These are phyloP conservation scores for Phymatocera aterrima DNA, from an alignment of 2,888 invertebrate species.

Conservation along the genomic window DNA sequence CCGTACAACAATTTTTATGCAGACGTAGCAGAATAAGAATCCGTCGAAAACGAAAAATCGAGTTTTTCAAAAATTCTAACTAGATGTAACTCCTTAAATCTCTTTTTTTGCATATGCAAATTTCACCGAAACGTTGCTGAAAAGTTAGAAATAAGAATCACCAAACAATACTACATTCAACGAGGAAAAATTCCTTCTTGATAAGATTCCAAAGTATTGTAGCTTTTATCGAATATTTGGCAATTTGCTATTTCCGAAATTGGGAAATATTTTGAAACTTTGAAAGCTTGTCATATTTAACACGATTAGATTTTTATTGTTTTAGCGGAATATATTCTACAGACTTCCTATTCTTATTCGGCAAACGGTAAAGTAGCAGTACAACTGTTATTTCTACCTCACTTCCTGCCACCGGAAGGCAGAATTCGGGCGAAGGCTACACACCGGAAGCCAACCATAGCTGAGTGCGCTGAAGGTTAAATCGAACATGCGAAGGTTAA, in stretches of 20 bases:
- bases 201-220: too few relatives aligned
- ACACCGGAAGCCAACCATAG: slow-evolving; percentile 33
- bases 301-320: neutral
- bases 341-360: neutral
- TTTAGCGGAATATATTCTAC: neutral
- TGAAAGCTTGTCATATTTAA: neutral
- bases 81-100: neutral
- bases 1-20: too few relatives aligned
- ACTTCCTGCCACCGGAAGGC: slow-evolving; percentile 34
- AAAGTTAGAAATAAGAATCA: too few relatives aligned
- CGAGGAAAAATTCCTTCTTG: too few relatives aligned
- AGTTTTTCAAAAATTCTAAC: neutral
- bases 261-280: too few relatives aligned
- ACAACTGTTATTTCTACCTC: slow-evolving; percentile 20
- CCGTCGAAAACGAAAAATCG: too few relatives aligned
- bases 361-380: slow-evolving; percentile 30
- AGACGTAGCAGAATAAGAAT: too few relatives aligned
- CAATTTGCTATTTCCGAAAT: too few relatives aligned
- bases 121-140: too few relatives aligned
- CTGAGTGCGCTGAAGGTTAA: slow-evolving; percentile 24
- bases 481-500: slow-evolving; percentile 35
- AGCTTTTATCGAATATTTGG: too few relatives aligned
- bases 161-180: too few relatives aligned
- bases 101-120: too few relatives aligned
- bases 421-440: slow-evolving; percentile 9